Evolutionary conservation across 92 coral and sea anemone species (phyloP), one percentile per base, ranked within the genome.

Genomic region (Bergia puertoricense): DNA sequence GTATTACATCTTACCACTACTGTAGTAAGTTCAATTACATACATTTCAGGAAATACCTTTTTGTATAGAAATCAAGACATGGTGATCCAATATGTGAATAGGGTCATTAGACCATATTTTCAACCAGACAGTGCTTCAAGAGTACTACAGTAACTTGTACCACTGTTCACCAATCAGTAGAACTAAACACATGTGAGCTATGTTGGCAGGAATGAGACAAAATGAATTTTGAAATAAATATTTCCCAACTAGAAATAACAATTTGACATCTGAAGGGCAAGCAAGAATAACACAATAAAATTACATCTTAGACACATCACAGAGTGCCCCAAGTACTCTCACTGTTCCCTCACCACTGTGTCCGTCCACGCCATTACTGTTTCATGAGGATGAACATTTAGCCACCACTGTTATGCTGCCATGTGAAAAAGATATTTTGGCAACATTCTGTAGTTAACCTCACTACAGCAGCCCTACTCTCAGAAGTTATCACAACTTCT

Each of bases 181-280:
- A 39, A 40, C 22, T 42, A n/a, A 43, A 76, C 36, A 76, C 54
- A 40, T 76, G 46, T 40, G 48, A 67, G 76, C 77, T 82, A 20
- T 68, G 42, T 72, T 82, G 86, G 86, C 86, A 82, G 86, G 76
- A 82, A n/a, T 68, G 86, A 43, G 41, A 44, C 22, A 65, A 67
- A 9, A 37, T 23, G 77, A 73, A 15, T 45, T 69, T 7, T 16
- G 7, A 13, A 6, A 38, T 37, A 14, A 69, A 23, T 1, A 69
- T 22, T 14, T 13, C 56, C 8, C 74, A 7, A 37, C 39, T 8
- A 81, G 8, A 5, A 42, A 76, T 41, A 51, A 20, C 46, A 81
- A 38, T 5, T 79, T 37, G 45, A 81, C 20, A 5, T 39, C 50
- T 42, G 18, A 40, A 65, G 16, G 38, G 38, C 39, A 65, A n/a